These are phyloP conservation scores for Galagoides demidoff DNA, from an alignment of 2,797 vertebrate genomes.

Conservation along the genomic window DNA sequence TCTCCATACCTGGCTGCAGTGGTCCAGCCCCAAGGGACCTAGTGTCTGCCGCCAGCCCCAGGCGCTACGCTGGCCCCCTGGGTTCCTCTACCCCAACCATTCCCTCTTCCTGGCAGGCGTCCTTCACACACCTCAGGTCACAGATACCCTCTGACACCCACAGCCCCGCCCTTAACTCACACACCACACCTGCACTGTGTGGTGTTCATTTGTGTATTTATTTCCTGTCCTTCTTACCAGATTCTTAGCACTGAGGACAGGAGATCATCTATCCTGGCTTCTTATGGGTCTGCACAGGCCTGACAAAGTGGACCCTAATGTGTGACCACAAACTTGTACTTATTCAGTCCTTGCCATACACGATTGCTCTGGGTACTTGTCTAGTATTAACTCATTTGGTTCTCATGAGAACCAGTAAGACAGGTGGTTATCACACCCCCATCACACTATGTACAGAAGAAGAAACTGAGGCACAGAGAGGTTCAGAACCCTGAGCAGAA, in stretches of 20 bases:
- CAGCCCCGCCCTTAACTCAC: background rate
- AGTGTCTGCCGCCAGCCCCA: background rate
- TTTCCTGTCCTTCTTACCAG: background rate
- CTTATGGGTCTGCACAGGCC: background rate
- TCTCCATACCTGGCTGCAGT: background rate
- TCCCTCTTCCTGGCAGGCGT: background rate
- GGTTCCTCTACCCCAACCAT: no score
- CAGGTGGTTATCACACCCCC: background rate
- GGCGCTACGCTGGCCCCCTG: background rate
- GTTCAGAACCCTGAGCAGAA: background rate
- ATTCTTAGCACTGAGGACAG: background rate
- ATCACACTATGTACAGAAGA: background rate
- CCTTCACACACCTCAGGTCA: background rate
- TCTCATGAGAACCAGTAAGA: background rate
- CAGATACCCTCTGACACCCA: background rate
- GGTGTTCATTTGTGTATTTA: background rate
- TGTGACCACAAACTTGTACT: accelerated
- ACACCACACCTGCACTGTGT: background rate
- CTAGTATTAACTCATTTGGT: background rate
- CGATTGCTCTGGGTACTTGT: background rate
- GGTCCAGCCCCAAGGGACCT: background rate
- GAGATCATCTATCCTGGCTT: background rate
- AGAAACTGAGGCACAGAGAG: background rate
- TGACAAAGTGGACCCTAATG: background rate
- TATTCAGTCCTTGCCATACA: background rate